Percentiles rank a stretch among this genome's conserved stretches.
These are phyloP conservation scores for Hypsopygia costalis DNA, from an alignment of 2,888 invertebrate species.

Conservation along the genomic window DNA sequence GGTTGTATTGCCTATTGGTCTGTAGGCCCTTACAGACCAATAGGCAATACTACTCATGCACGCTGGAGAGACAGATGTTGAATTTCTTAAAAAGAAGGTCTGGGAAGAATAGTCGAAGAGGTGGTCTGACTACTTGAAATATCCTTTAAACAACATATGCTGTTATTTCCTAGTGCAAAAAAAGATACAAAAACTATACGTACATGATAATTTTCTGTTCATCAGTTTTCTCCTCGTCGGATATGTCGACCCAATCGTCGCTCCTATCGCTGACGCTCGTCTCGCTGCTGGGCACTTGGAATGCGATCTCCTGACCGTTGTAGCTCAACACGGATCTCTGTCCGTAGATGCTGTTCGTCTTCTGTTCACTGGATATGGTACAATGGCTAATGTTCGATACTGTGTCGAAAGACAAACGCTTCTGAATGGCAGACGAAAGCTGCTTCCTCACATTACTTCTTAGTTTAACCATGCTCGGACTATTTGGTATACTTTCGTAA, in stretches of 20 bases:
- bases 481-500: slow-evolving; percentile 81
- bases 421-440: slow-evolving; percentile 53
- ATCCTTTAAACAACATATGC: too few species aligned
- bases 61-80: too few species aligned
- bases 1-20: too few species aligned
- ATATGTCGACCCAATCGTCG: slow-evolving; percentile 85
- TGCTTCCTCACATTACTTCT: slow-evolving; percentile 60
- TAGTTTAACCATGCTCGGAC: slow-evolving; percentile 69
- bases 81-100: too few species aligned
- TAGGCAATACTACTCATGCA: too few species aligned
- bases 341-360: slow-evolving; percentile 82
- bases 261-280: slow-evolving; percentile 81
- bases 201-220: slow-evolving; percentile 80
- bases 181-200: too few species aligned
- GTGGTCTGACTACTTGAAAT: too few species aligned
- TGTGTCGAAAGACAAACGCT: slow-evolving; percentile 67
- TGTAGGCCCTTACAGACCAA: too few species aligned
- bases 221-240: slow-evolving; percentile 77
- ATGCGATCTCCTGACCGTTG: slow-evolving; percentile 72
- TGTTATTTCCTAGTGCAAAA: too few species aligned
- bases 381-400: slow-evolving; percentile 74
- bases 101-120: too few species aligned
- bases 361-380: slow-evolving; percentile 80
- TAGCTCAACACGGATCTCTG: slow-evolving; percentile 72
- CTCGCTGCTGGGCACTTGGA: slow-evolving; percentile 79